Conservation (phyloP, 2,113 vertebrate species). For the Chionodraco myersi region DNA sequence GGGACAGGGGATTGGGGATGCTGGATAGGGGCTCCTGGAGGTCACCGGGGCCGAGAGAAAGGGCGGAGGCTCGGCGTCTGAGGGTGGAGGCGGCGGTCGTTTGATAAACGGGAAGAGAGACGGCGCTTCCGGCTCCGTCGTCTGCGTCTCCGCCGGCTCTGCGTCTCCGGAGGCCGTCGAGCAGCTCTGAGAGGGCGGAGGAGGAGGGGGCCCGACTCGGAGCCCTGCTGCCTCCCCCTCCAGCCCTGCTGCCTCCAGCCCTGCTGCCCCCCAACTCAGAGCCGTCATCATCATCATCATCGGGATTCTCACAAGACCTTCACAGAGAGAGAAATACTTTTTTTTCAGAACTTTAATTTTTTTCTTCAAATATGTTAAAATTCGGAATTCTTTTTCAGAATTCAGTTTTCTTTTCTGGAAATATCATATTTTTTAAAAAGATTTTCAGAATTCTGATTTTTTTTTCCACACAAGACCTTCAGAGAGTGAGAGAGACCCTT, state of each 20-base stretch:
- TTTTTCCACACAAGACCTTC: no score
- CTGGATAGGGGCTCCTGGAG: conserved; percentile 64
- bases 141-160: conserved; percentile 72
- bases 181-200: conserved; percentile 90
- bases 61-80: conserved; percentile 80
- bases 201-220: conserved; percentile 83
- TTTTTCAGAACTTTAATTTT: not conserved
- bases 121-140: conserved; percentile 66
- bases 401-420: no score
- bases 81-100: conserved; percentile 85
- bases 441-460: no score
- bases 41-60: conserved; percentile 53
- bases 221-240: not conserved
- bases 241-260: not conserved
- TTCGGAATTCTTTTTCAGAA: no score
- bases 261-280: conserved; percentile 21
- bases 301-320: conserved; percentile 72
- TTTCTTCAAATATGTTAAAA: no score
- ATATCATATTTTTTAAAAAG: no score
- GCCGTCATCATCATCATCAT: conserved; percentile 61
- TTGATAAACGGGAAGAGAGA: conserved; percentile 88
- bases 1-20: conserved; percentile 77
- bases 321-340: not conserved
- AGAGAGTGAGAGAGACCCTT: no score
- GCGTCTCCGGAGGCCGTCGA: conserved; percentile 90